A percentile compares a stretch with the other conserved stretches of the same genome.
phyloP scores from a whole-genome alignment of 2,113 vertebrate genomes.

The Microtus ochrogaster region DNA sequence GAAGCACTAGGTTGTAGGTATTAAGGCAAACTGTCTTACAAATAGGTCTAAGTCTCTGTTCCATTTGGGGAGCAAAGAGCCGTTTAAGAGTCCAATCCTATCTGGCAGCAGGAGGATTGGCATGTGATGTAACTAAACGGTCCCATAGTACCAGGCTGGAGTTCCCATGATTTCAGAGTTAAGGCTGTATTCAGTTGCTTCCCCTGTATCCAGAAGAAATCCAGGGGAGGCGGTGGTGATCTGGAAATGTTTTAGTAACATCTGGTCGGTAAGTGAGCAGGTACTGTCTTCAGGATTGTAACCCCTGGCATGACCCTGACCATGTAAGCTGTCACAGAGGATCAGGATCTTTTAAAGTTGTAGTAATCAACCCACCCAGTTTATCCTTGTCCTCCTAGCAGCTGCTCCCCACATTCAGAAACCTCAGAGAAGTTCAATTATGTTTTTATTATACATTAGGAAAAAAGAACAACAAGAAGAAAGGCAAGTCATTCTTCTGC shows the following conservation, averaged over 20 bases:
- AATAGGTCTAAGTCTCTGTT: not conserved
- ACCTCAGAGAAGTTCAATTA: conserved; percentile 76
- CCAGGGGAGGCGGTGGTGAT: not conserved
- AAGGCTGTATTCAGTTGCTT: not conserved
- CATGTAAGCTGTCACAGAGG: not conserved
- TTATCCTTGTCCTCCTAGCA: conserved; percentile 59
- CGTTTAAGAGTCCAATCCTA: not conserved
- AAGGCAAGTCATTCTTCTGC: conserved; percentile 75
- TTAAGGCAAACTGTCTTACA: not conserved
- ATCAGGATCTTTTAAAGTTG: conserved; percentile 55
- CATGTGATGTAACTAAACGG: not conserved
- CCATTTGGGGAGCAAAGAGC: not conserved
- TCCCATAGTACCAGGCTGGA: not conserved
- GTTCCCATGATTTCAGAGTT: not conserved
- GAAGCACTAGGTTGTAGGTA: not conserved
- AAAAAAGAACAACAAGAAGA: not conserved
- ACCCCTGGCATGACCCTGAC: not conserved
- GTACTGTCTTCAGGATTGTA: not conserved
- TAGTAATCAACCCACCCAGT: conserved; percentile 67
- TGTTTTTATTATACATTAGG: conserved; percentile 72
- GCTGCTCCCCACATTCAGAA: conserved; percentile 71
- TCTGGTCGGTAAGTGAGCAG: not conserved
- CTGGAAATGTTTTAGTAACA: not conserved
- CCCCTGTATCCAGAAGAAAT: not conserved
- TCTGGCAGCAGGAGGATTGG: not conserved